A percentile compares a stretch with the other conserved stretches of the same genome.
Evolutionary conservation across 2,797 vertebrate species (phyloP).

Genomic region (Amblyopsis hoosieri): DNA sequence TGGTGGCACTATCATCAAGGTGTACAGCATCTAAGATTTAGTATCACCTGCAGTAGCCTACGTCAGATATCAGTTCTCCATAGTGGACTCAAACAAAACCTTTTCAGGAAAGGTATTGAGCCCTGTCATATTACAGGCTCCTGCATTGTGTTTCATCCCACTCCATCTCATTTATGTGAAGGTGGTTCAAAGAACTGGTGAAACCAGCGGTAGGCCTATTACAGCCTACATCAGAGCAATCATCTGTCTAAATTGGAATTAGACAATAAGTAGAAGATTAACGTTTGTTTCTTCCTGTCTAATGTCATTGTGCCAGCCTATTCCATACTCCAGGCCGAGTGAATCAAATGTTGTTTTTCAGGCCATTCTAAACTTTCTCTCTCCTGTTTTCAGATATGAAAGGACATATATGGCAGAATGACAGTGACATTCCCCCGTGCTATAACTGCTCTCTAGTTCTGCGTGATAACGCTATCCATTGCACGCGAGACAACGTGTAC

Average conservation of each 20-base stretch:
- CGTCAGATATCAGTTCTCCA: no score
- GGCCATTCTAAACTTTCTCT: background rate
- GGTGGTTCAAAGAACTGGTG: background rate
- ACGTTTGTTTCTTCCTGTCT: background rate
- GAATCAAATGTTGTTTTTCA: no score
- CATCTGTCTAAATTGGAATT: conserved; percentile 12
- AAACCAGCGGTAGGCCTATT: background rate
- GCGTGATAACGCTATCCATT: conserved; percentile 19
- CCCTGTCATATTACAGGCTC: conserved; percentile 42
- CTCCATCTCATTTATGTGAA: conserved; percentile 36
- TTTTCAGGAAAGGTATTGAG: conserved; percentile 6
- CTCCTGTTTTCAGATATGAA: background rate
- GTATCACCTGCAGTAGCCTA: no score
- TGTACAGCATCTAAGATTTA: no score
- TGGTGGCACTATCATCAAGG: no score
- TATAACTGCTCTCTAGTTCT: conserved; percentile 25
- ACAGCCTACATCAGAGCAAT: conserved; percentile 30
- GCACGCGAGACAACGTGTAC: conserved; percentile 20
- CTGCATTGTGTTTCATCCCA: conserved; percentile 26
- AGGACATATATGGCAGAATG: rapidly evolving
- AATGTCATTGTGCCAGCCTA: conserved; percentile 9
- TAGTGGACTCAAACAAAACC: no score
- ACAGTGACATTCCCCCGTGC: rapidly evolving
- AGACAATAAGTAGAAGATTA: conserved; percentile 18
- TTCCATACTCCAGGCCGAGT: background rate